These are phyloP conservation scores for Habropoda laboriosa DNA, from an alignment of 1,140 invertebrate species.

Conservation along the genomic window DNA sequence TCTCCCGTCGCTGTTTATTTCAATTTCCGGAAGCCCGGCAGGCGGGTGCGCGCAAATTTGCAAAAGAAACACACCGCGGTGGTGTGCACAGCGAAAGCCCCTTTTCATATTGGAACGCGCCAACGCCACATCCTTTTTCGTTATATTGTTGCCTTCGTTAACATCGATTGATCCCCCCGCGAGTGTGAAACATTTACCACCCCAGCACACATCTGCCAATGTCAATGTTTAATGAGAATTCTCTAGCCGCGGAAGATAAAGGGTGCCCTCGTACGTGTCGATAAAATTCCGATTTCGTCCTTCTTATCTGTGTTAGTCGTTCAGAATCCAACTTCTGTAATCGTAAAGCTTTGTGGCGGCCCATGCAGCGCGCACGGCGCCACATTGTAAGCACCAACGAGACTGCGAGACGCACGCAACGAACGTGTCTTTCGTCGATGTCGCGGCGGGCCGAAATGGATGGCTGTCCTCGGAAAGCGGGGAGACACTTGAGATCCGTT, in stretches of 20 bases:
- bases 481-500: no score
- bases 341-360: no score
- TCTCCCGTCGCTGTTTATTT: conserved; percentile 21
- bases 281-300: conserved; percentile 4
- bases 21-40: background rate
- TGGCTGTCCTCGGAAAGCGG: no score
- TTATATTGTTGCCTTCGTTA: background rate
- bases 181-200: background rate
- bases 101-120: no score
- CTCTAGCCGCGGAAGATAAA: background rate
- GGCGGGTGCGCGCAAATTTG: conserved; percentile 1
- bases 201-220: background rate
- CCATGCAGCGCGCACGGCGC: no score
- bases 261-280: background rate
- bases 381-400: no score
- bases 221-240: conserved; percentile 35
- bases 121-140: background rate
- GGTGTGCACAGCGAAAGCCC: no score
- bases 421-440: no score
- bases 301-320: no score
- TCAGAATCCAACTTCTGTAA: no score
- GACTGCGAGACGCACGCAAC: no score
- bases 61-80: background rate
- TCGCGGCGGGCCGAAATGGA: no score
- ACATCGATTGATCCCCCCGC: conserved; percentile 8